Evolutionary conservation across 2,797 vertebrate species (phyloP), one percentile per base, ranked within the genome.

Genomic region (Acridotheres tristis): DNA sequence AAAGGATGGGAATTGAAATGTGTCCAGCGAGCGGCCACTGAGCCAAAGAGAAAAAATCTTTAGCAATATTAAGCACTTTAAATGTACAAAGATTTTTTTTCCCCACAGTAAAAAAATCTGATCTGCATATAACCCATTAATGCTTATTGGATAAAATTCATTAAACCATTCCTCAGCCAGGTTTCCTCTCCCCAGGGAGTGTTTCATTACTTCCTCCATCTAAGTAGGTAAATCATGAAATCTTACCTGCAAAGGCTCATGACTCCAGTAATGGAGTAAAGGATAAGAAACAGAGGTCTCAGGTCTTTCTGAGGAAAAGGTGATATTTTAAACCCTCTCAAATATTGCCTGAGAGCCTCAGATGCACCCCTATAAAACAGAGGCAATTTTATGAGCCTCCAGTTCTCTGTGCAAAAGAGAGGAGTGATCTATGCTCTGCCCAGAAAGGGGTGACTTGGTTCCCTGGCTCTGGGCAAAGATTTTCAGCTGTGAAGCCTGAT

Each of bases 61-160:
- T 50, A 95, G 76, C 79, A 78, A 57, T 65, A 79, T 89, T 54
- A 85, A 94, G 80, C 87, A 63, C 53, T 91, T 80, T 50, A 61
- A 74, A 90, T 91, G 96, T 90, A 79, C 84, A 88, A 88, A 77
- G 40, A 30, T 50, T 72, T 63, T 55, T 54, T 50, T 57, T 5
- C 40, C 11, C 77, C 36, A 25, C 48, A 65, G 90, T 94, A 96
- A 93, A 95, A 82, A 96, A 89, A 93, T 88, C 79, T 84, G 71
- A 80, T 87, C 40, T 86, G 13, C 66, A 91, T 90, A 97, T 96
- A 97, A 85, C 73, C 58, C 57, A 27, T 84, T 74, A 88, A 59
- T 1, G 8, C 38, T 77, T 71, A 78, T 91, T 85, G 50, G 76
- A 80, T 80, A 82, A 86, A 87, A 84, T 20, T 54, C 47, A 90